Evolutionary conservation across 2,113 vertebrate genomes (phyloP).

Genomic region (Picathartes gymnocephalus): DNA sequence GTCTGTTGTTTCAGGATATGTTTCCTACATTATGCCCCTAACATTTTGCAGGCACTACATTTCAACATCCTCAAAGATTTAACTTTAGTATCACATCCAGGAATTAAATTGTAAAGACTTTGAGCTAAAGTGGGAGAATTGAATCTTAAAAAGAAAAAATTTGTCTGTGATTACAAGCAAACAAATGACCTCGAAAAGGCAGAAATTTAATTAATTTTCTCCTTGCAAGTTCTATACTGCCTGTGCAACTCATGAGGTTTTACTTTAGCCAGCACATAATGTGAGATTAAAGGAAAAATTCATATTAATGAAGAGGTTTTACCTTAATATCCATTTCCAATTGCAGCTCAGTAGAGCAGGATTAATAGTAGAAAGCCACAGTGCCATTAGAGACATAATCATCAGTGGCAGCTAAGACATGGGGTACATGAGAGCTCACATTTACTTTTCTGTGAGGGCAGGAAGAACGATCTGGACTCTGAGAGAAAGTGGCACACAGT

Average conservation of each 20-base stretch:
- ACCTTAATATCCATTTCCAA: not conserved
- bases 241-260: not conserved
- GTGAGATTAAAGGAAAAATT: not conserved
- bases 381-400: not conserved
- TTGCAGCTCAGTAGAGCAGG: not conserved
- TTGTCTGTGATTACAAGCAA: not conserved
- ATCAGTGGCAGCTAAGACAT: not conserved
- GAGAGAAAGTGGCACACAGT: not conserved
- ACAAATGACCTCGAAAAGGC: not conserved
- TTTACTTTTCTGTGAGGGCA: not conserved
- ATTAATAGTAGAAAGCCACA: not conserved
- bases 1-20: not conserved
- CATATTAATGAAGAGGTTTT: not conserved
- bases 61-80: conserved; percentile 7
- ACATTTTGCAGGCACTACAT: not conserved
- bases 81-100: not conserved
- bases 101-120: not conserved
- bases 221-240: not conserved
- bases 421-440: not conserved
- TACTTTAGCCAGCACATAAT: not conserved
- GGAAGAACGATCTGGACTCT: not conserved
- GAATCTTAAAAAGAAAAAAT: conserved; percentile 1
- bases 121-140: not conserved
- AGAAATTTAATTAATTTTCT: conserved; percentile 11
- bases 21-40: not conserved